Conservation (phyloP, 2,888 invertebrate species). For the Malachius bipustulatus region DNA sequence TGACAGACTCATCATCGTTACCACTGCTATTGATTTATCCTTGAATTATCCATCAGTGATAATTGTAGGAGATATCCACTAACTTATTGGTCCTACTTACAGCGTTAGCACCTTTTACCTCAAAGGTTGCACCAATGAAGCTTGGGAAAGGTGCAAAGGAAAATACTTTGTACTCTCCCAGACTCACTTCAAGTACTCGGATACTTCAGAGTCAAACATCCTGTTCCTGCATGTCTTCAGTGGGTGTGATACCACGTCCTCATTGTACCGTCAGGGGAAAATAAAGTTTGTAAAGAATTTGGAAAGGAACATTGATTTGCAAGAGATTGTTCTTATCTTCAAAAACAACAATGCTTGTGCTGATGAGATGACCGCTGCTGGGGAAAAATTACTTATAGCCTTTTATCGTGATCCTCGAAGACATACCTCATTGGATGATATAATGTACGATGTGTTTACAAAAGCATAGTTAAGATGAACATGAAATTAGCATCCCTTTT, state of each 20-base stretch:
- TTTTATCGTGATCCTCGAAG: not conserved
- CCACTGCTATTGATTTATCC: no score
- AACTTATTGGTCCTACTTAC: conserved; percentile 1
- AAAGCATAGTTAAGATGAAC: no score
- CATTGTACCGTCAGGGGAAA: conserved; percentile 1
- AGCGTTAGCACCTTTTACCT: conserved; percentile 2
- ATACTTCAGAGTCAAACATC: conserved; percentile 1
- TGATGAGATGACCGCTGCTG: conserved; percentile 1
- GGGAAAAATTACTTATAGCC: conserved; percentile 1
- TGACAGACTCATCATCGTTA: no score
- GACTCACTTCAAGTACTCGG: conserved; percentile 1
- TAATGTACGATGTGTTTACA: not conserved
- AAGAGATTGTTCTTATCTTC: not conserved
- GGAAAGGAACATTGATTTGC: not conserved
- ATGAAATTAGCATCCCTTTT: no score
- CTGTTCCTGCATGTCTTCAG: conserved; percentile 3
- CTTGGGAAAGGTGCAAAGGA: conserved; percentile 3
- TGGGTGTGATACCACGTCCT: no score
- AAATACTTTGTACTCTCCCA: conserved; percentile 3
- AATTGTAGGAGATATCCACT: not conserved
- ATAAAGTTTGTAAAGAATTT: conserved; percentile 1
- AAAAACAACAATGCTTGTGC: conserved; percentile 2
- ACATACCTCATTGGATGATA: conserved; percentile 2
- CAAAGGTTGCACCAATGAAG: conserved; percentile 2
- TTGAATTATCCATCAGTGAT: no score